Evolutionary conservation across 1,140 invertebrate species (phyloP).

Genomic region (Hypothenemus hampei): DNA sequence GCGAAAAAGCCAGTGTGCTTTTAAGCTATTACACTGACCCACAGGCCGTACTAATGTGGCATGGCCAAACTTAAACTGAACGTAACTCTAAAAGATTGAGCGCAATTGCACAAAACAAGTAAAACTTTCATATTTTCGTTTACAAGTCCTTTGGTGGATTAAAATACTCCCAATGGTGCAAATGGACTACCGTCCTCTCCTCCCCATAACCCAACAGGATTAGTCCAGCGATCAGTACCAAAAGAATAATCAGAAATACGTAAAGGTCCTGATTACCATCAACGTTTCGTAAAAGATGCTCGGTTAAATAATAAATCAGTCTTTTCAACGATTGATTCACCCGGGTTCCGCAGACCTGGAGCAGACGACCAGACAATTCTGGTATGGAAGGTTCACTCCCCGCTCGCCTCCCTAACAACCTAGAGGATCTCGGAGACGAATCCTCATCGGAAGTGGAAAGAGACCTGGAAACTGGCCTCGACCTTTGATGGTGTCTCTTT

Average conservation of each 20-base stretch:
- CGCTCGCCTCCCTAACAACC: constrained; percentile 20
- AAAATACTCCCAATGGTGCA: constrained; percentile 78
- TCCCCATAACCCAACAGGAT: constrained; percentile 65
- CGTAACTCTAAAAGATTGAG: too few relatives aligned
- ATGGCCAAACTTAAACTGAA: too few relatives aligned
- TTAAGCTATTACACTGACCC: too few relatives aligned
- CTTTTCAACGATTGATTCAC: constrained; percentile 59
- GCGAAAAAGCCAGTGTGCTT: too few relatives aligned
- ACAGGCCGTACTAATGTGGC: too few relatives aligned
- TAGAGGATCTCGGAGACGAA: constrained; percentile 24
- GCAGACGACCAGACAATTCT: constrained; percentile 60
- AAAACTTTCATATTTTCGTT: too few relatives aligned
- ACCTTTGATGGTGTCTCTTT: constrained; percentile 41
- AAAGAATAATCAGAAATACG: constrained; percentile 65
- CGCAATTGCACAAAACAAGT: too few relatives aligned
- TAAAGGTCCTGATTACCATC: constrained; percentile 66
- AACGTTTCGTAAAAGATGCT: constrained; percentile 47
- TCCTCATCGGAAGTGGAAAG: constrained; percentile 46
- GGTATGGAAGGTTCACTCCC: constrained; percentile 53
- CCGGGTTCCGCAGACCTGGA: constrained; percentile 58
- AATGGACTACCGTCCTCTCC: constrained; percentile 66
- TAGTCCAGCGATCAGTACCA: constrained; percentile 67
- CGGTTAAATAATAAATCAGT: constrained; percentile 58
- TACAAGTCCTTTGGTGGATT: constrained; percentile 60
- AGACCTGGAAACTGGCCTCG: constrained; percentile 36